Evolutionary conservation across 1,140 invertebrate species (phyloP).

Genomic region (Paralvinella palmiformis): DNA sequence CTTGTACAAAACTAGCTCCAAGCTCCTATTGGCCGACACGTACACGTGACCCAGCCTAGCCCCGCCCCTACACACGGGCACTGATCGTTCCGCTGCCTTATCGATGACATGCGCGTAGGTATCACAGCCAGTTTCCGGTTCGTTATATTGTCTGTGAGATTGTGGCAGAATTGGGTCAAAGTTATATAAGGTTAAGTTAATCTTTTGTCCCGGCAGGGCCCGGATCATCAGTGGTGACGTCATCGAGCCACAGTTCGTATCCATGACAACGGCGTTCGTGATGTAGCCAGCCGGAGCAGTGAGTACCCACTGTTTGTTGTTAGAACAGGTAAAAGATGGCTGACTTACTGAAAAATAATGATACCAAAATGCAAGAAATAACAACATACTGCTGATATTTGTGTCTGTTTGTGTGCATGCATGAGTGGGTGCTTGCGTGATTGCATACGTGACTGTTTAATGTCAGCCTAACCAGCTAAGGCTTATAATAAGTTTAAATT

Average conservation of each 20-base stretch:
- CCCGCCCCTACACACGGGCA: too few relatives aligned
- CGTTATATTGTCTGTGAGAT: too few relatives aligned
- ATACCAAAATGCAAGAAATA: neutral
- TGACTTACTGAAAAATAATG: neutral
- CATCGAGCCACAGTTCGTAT: conserved; percentile 4
- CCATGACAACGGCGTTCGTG: neutral
- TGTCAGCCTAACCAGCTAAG: too few relatives aligned
- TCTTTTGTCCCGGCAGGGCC: conserved; percentile 8
- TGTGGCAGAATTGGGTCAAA: too few relatives aligned
- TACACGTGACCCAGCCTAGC: too few relatives aligned
- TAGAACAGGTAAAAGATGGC: neutral
- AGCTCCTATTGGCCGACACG: too few relatives aligned
- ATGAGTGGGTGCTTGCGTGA: neutral
- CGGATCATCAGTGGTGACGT: conserved; percentile 2
- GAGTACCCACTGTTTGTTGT: neutral
- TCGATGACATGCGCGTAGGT: too few relatives aligned
- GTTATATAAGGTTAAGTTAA: conserved; percentile 18
- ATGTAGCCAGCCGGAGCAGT: neutral
- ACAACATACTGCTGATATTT: neutral
- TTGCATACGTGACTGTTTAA: neutral
- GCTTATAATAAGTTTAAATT: too few relatives aligned
- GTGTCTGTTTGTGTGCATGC: neutral
- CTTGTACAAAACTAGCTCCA: too few relatives aligned
- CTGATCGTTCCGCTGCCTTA: too few relatives aligned
- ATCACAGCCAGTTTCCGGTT: too few relatives aligned